Percentiles rank a stretch among this genome's conserved stretches.
phyloP scores from a whole-genome alignment of 2,888 invertebrate species.

The Anaspis maculata region DNA sequence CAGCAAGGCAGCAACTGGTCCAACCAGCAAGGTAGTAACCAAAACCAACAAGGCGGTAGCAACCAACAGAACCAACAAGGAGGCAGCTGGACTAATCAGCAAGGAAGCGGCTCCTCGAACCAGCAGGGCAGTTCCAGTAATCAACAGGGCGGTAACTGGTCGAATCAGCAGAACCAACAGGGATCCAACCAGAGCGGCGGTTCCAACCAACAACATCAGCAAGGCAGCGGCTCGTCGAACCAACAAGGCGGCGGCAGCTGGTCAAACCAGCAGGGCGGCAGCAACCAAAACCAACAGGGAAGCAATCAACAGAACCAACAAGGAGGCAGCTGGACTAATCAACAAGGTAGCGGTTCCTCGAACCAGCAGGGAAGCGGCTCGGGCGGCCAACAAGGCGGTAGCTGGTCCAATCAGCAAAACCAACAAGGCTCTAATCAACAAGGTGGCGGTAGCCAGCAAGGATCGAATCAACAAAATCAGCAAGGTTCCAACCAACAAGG shows the following conservation, averaged over 20 bases:
- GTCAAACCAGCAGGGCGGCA: constrained; percentile 24
- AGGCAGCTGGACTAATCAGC: constrained; percentile 5
- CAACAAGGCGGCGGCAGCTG: constrained; percentile 5
- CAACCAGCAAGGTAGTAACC: constrained; percentile 16
- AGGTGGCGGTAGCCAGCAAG: constrained; percentile 6
- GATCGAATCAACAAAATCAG: constrained; percentile 6
- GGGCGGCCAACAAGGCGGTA: constrained; percentile 11
- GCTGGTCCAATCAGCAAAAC: constrained; percentile 9
- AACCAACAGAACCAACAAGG: constrained; percentile 17
- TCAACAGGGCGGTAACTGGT: constrained; percentile 11
- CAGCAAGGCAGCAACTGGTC: constrained; percentile 12
- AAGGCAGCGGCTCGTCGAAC: constrained; percentile 1
- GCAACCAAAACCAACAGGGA: constrained; percentile 11
- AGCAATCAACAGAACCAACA: constrained; percentile 14
- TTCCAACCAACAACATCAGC: constrained; percentile 9
- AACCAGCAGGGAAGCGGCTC: constrained; percentile 8
- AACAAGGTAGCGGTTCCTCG: constrained; percentile 10
- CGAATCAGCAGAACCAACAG: constrained; percentile 12
- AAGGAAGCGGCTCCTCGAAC: constrained; percentile 1
- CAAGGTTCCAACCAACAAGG: constrained; percentile 6
- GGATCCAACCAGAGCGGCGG: constrained; percentile 3
- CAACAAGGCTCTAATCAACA: constrained; percentile 15
- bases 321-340: constrained; percentile 9
- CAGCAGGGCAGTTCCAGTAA: constrained; percentile 4
- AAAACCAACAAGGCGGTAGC: constrained; percentile 29